Evolutionary conservation across 2,797 vertebrate species (phyloP).

Genomic region (Pogoniulus pusillus): DNA sequence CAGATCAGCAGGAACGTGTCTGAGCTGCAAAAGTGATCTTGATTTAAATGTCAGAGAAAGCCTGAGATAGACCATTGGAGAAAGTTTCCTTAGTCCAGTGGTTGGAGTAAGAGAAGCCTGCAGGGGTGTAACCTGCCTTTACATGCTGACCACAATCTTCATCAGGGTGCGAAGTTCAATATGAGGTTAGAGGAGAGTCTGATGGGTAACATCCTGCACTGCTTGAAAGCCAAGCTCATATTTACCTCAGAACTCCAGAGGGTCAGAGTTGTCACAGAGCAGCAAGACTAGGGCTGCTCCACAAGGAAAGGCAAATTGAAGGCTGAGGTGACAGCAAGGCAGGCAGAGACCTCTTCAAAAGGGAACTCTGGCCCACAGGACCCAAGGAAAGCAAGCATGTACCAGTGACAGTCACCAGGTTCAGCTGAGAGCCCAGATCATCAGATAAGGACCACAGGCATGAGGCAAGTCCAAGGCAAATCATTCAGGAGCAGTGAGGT

Average conservation of each 20-base stretch:
- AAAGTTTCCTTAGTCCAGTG: not conserved
- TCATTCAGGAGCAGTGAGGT: not conserved
- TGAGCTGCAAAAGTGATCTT: not conserved
- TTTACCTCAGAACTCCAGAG: not conserved
- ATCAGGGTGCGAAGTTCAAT: not conserved
- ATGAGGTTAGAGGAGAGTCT: not conserved
- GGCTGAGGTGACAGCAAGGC: not conserved
- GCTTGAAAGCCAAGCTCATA: not conserved
- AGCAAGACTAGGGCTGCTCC: not conserved
- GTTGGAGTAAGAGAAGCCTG: not conserved
- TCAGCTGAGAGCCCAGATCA: not conserved
- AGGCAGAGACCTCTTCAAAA: not conserved
- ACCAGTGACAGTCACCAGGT: not conserved
- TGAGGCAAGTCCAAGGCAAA: not conserved
- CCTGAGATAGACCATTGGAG: not conserved
- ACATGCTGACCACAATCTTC: not conserved
- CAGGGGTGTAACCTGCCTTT: not conserved
- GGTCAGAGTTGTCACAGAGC: not conserved
- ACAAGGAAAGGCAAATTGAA: not conserved
- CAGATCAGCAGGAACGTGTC: not conserved
- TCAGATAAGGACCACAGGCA: not conserved
- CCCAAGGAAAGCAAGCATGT: not conserved
- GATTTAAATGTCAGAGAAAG: not conserved
- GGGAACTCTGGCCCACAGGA: not conserved
- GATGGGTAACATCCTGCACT: not conserved